Base-by-base conservation (phyloP, 1,140 invertebrate genomes). In the Drusus annulatus region DNA sequence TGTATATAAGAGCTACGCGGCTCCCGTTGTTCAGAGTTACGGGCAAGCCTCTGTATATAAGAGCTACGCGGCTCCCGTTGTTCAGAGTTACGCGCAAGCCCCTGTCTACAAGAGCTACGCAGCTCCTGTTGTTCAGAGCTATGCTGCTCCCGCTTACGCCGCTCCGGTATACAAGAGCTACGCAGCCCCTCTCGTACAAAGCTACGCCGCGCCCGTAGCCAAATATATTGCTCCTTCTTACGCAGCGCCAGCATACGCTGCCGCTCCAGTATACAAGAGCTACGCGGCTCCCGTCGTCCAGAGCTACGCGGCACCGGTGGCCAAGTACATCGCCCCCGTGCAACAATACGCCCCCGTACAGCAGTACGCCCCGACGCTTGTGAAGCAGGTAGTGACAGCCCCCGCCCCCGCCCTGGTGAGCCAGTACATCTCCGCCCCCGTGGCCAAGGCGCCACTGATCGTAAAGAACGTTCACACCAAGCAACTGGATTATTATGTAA, bases 401-500 rank as follows among this genome's bases (percentile, higher is more conserved):
- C 73, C 77, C 19, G 78, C 71, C 16, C 73, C 82, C 56, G 80
- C 78, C 73, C 62, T 79, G 21, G 77, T 78, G 23, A 77, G 62
- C 50, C 79, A 79, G 28, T 79, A 80, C 50, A 52, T 79, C 21
- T 83, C 83, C 21, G 76, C 81, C 60, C 81, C 87, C 23, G 85
- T 86, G 50, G 76, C 87, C 8, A 88, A 86, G 79, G 82, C 85
- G 25, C 84, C 86, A 0, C 86, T 83, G 17, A 84, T 86, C 21
- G 85, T 87, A n/a, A 92, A 92, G 84, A 90, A 91, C 81, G 87
- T 91, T 10, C 90, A 90, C 75, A 88, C 89, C 10, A 91, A 91
- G 81, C 91, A 92, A 81, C 83, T 91, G 68, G 91, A 92, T 85
- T 91, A 92, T 81, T 92, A 91, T 84, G 91, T 92, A 86, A 90